These are phyloP conservation scores for Vidua chalybeata DNA, from an alignment of 2,113 vertebrate species.

Conservation along the genomic window DNA sequence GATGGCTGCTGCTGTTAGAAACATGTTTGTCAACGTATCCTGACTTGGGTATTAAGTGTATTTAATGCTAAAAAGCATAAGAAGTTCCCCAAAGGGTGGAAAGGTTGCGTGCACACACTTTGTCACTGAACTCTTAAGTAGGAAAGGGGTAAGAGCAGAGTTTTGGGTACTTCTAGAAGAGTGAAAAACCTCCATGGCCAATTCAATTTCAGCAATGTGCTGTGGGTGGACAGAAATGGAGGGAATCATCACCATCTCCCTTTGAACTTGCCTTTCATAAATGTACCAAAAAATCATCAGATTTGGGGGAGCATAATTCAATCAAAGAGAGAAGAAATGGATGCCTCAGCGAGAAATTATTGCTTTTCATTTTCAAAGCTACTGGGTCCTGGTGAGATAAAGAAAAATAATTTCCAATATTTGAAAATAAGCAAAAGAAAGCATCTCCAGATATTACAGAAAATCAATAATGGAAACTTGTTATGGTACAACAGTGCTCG, in stretches of 20 bases:
- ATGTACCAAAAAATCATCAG: neutral
- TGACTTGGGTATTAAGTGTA: neutral
- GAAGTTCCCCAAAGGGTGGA: neutral
- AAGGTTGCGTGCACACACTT: accelerated
- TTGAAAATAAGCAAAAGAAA: conserved; percentile 26
- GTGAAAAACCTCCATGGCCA: neutral
- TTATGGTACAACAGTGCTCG: neutral
- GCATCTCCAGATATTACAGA: neutral
- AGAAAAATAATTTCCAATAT: neutral
- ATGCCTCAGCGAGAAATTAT: neutral
- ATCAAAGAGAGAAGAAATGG: neutral
- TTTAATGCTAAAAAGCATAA: neutral
- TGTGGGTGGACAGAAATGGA: neutral
- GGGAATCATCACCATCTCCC: neutral
- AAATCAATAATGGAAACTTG: neutral
- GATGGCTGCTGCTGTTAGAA: neutral
- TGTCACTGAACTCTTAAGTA: neutral
- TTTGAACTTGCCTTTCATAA: neutral
- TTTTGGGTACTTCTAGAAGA: neutral
- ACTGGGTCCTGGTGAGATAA: neutral
- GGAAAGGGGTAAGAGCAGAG: neutral
- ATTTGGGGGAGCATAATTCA: neutral
- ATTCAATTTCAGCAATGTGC: neutral
- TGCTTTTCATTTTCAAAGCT: conserved; percentile 13
- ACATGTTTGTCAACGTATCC: accelerated